Conservation (phyloP, 2,888 invertebrate genomes). For the Drosophila affinis region DNA sequence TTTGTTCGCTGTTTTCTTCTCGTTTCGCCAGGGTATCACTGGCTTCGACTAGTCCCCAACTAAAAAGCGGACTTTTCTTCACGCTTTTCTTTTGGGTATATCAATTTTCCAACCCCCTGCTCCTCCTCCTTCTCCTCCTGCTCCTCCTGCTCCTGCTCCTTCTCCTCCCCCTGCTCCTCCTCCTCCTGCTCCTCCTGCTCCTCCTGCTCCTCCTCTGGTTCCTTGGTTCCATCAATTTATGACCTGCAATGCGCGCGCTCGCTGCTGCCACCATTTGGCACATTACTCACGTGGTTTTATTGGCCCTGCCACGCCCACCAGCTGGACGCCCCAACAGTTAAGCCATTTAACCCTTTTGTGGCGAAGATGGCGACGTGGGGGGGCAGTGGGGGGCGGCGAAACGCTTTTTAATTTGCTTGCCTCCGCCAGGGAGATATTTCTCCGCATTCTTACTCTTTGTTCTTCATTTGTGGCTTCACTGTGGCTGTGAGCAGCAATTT, state of each 20-base stretch:
- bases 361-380: neutral
- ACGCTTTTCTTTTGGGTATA: slow-evolving; percentile 25
- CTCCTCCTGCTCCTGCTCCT: neutral
- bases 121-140: neutral
- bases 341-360: slow-evolving; percentile 77
- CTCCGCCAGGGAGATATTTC: neutral
- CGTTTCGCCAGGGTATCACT: neutral
- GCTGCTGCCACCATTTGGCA: slow-evolving; percentile 35
- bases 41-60: slow-evolving; percentile 2
- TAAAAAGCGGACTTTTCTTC: slow-evolving; percentile 8
- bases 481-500: neutral
- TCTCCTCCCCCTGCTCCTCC: too few species aligned
- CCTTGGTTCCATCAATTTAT: slow-evolving; percentile 47
- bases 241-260: slow-evolving; percentile 28
- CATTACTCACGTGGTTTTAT: slow-evolving; percentile 73
- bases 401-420: slow-evolving; percentile 9
- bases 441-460: neutral
- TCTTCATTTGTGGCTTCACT: neutral
- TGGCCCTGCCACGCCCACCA: slow-evolving; percentile 51
- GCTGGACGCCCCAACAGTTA: slow-evolving; percentile 40
- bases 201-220: neutral
- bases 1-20: too few species aligned
- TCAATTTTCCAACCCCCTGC: slow-evolving; percentile 18
- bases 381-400: neutral
- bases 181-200: too few species aligned